Base-by-base conservation (phyloP, 2,113 vertebrate species). In the Sakesphorus luctuosus region DNA sequence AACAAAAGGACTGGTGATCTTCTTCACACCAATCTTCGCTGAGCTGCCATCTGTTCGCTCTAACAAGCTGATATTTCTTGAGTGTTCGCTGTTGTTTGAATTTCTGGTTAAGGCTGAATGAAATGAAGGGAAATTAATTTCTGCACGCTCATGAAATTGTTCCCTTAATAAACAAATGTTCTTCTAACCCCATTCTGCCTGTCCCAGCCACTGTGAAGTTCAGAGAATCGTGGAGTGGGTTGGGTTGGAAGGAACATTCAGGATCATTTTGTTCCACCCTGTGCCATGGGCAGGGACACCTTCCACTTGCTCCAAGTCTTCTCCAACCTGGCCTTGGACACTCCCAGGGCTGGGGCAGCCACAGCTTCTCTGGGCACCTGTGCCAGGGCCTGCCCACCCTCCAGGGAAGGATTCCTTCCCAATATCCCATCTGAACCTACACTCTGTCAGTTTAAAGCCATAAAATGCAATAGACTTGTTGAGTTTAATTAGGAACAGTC, bases 1-100 rank as follows among this genome's bases (percentile, higher is more conserved):
- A 97, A 96, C 83, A 95, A 92, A 96, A 89, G 93, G 94, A 71
- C 94, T 90, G 90, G 93, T 88, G 90, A 89, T 95, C 93, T 85
- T 76, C 90, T 68, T 89, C 86, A 25, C 47, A 92, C 83, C 81
- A 72, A 84, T 93, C 90, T 97, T 94, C 61, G 14, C 90, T 72
- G 93, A 94, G 91, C 87, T 82, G 91, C 95, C 95, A 96, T 97
- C 96, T 96, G 96, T 94, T 97, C 95, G 1, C 67, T 87, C 31
- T 65, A 95, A 94, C 78, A 53, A 95, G 93, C 91, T 89, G 72
- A 9, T 84, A 91, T 61, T 95, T 84, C 95, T 93, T 21, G 38
- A 92, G 87, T 49, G 56, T 80, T 84, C 6, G 1, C 46, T 3
- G 7, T 72, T 28, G 14, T 56, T 96, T 95, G 61, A 76, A 89